phyloP scores from a whole-genome alignment of 2,113 vertebrate species.

The Archocentrus centrarchus region DNA sequence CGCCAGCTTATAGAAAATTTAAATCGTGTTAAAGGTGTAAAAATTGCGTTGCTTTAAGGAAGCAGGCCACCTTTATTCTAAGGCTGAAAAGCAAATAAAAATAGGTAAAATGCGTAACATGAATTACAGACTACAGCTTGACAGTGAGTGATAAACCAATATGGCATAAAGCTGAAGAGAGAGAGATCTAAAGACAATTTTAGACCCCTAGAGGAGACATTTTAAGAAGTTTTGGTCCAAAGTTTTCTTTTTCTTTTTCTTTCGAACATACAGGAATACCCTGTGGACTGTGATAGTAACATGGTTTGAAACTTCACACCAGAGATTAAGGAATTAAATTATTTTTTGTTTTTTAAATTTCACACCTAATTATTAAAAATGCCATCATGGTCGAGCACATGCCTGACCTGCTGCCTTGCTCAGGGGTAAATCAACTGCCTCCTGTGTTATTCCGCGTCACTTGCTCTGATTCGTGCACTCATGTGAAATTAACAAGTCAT shows the following conservation, averaged over 20 bases:
- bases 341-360: background rate
- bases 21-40: background rate
- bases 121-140: background rate
- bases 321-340: conserved; percentile 45
- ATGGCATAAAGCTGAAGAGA: background rate
- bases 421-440: conserved; percentile 74
- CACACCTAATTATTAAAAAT: conserved; percentile 57
- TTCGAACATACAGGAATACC: background rate
- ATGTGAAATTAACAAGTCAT: conserved; percentile 74
- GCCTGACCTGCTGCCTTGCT: conserved; percentile 75
- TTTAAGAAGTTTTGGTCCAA: background rate
- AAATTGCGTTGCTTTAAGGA: background rate
- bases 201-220: background rate
- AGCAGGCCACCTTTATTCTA: background rate
- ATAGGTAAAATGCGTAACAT: background rate
- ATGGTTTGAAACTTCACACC: background rate
- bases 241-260: background rate
- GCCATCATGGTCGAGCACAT: conserved; percentile 69
- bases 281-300: background rate
- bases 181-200: background rate
- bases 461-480: conserved; percentile 75
- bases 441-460: conserved; percentile 77
- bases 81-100: background rate
- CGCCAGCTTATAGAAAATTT: background rate
- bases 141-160: background rate